phyloP scores from a whole-genome alignment of 2,888 invertebrate species.

The Coleophora deauratella region DNA sequence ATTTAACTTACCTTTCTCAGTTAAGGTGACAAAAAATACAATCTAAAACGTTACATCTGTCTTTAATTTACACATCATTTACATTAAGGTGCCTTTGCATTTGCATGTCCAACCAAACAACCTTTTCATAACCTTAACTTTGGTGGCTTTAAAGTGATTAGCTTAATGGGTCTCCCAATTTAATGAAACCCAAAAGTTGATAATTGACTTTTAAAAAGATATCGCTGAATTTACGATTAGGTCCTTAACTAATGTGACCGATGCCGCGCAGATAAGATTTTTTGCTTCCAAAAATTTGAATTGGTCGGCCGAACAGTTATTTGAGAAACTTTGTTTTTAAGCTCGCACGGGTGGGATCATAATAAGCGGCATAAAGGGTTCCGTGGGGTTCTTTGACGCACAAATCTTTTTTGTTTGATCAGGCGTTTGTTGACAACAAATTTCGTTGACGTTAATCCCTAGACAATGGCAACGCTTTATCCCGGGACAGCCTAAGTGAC shows the following conservation, averaged over 20 bases:
- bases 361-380: constrained; percentile 51
- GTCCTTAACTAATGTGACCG: constrained; percentile 12
- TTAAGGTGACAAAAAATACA: too few relatives aligned
- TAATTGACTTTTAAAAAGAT: constrained; percentile 62
- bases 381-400: constrained; percentile 41
- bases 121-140: constrained; percentile 65
- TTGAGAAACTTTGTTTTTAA: constrained; percentile 38
- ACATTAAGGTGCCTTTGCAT: constrained; percentile 59
- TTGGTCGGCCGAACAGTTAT: constrained; percentile 23
- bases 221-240: constrained; percentile 46
- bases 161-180: constrained; percentile 66
- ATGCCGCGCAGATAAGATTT: constrained; percentile 12
- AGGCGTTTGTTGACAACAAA: constrained; percentile 69
- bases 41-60: constrained; percentile 41
- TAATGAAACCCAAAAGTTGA: constrained; percentile 57
- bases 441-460: constrained; percentile 69
- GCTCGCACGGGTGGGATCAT: constrained; percentile 37
- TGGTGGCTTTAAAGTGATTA: constrained; percentile 60
- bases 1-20: too few relatives aligned
- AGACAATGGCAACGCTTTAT: constrained; percentile 62
- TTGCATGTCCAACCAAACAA: constrained; percentile 56
- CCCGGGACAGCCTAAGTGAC: constrained; percentile 43
- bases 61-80: constrained; percentile 62
- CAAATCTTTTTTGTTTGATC: constrained; percentile 67
- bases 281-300: constrained; percentile 12